Evolutionary conservation across 2,113 vertebrate genomes (phyloP), one percentile per base, ranked within the genome.

Genomic region (Megalops atlanticus): DNA sequence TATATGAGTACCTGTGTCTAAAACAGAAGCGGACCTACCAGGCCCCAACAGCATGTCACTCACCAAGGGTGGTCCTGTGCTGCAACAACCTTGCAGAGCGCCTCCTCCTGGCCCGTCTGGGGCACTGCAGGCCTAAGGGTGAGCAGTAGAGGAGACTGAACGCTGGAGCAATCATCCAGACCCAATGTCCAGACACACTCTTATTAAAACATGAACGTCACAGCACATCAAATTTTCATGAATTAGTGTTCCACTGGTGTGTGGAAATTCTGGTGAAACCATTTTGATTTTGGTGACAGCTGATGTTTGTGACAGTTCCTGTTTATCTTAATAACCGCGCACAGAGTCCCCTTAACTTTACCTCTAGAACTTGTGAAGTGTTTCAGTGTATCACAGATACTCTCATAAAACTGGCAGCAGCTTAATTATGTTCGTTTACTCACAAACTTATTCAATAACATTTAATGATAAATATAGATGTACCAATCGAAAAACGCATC

Each of bases 21-120:
- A n/a, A n/a, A n/a, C n/a, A 24, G 21, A 18, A 58, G 21, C 24
- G 24, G 3, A n/a, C 5, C 52, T 8, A 2, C 24, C 21, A 18
- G 49, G 31, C 11, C 77, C 33, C 0, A 16, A 24, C n/a, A 24
- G 3, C 21, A 58, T 2, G 3, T 33, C 8, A 88, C 88, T 93
- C 81, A 94, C 93, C 91, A 18, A 87, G 82, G 70, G 85, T 73
- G 40, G 82, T 75, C 89, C 85, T 91, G 33, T 86, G 87, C 16
- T 85, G 74, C 45, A 93, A 6, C 77, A 40, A 83, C n/a, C 86
- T 87, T 79, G 85, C 89, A 85, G 92, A 94, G 77, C 93, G 92
- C 75, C 87, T 88, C 85, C 86, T 85, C 76, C 91, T 92, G 86
- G 85, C 10, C 14, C 40, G 82, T 18, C 49, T 78, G n/a, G 76